Conservation (phyloP, 2,888 invertebrate genomes). For the Odiellus spinosus region DNA sequence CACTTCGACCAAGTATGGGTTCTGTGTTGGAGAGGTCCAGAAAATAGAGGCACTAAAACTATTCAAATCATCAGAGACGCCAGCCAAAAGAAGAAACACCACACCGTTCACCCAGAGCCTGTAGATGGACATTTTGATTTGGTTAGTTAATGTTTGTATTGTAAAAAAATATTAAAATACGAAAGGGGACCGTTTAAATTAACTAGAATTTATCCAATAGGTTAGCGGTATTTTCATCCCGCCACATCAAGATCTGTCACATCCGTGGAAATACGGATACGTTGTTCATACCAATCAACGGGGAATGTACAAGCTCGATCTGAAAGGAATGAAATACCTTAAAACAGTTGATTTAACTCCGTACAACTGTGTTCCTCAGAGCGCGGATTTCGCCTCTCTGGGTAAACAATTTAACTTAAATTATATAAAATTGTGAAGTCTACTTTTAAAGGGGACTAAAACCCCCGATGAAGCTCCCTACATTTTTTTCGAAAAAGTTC, state of each 20-base stretch:
- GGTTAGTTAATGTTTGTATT: constrained; percentile 28
- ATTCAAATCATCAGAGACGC: constrained; percentile 49
- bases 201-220: constrained; percentile 20
- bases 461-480: no score
- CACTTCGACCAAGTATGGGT: constrained; percentile 59
- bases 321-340: constrained; percentile 51
- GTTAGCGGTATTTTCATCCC: constrained; percentile 31
- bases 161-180: not conserved
- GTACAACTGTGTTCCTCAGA: constrained; percentile 53
- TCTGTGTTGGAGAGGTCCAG: constrained; percentile 43
- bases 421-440: no score
- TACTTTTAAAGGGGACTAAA: no score
- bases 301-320: constrained; percentile 53
- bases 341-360: constrained; percentile 51
- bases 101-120: constrained; percentile 51
- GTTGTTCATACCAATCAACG: constrained; percentile 54
- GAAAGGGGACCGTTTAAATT: constrained; percentile 1
- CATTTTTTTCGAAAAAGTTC: no score
- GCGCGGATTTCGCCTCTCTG: constrained; percentile 50
- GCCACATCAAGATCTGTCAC: constrained; percentile 32
- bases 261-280: constrained; percentile 52
- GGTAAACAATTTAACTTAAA: no score
- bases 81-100: constrained; percentile 51
- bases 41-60: constrained; percentile 28
- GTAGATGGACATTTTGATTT: constrained; percentile 59